Percentiles rank a stretch among this genome's conserved stretches.
Evolutionary conservation across 2,113 vertebrate genomes (phyloP).

Genomic region (Eretmochelys imbricata): DNA sequence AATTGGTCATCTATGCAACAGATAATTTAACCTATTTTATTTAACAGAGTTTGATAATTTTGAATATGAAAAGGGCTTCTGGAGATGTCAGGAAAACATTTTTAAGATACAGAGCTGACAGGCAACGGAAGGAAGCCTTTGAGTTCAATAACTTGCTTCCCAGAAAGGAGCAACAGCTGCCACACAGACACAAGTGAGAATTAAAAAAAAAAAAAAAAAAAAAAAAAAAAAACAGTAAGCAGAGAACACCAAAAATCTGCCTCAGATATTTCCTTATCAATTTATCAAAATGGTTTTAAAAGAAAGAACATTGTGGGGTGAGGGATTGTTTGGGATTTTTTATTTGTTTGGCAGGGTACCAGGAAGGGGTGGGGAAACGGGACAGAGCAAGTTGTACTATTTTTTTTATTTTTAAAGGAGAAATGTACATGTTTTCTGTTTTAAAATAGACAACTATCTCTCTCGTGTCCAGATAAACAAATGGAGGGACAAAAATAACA

Average conservation of each 20-base stretch:
- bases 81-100: conserved; percentile 59
- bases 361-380: too few relatives aligned
- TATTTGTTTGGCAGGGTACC: not conserved
- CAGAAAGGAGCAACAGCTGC: conserved; percentile 69
- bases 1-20: not conserved
- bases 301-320: not conserved
- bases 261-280: not conserved
- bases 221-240: not conserved
- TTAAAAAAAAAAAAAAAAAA: not conserved
- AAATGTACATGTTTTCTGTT: not conserved
- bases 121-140: conserved; percentile 66
- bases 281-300: not conserved
- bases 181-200: conserved; percentile 62
- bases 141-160: conserved; percentile 65
- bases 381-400: not conserved
- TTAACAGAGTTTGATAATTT: not conserved
- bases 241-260: conserved; percentile 21
- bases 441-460: not conserved
- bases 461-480: not conserved
- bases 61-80: conserved; percentile 58
- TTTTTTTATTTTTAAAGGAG: not conserved
- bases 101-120: conserved; percentile 70
- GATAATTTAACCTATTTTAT: not conserved
- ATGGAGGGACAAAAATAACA: fast-evolving
- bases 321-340: not conserved